Base-by-base conservation (phyloP, 2,113 vertebrate species). In the Bucco capensis region DNA sequence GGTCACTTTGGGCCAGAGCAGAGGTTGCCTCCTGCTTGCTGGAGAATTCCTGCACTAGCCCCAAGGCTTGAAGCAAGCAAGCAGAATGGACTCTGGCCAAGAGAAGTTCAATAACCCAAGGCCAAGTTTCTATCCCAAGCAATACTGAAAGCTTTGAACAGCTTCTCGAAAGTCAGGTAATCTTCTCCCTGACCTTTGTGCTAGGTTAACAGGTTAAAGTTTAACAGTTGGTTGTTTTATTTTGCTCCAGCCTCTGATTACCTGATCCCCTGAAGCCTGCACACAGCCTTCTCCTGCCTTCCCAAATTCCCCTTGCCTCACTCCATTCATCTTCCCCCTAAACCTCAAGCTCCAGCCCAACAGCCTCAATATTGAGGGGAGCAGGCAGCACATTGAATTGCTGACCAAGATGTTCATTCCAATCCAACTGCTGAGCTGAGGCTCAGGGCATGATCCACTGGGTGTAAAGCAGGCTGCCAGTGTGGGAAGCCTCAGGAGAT, bases 181-280 rank as follows among this genome's bases (percentile, higher is more conserved):
- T 49, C 23, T 42, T 44, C 38, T 2, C 31, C 60, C 28, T 9
- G 81, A 91, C 88, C 89, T 90, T 81, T 72, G 62, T 11, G 27
- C 86, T 71, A 35, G 19, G 67, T 33, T 66, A 21, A 17, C 33
- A 42, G 72, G 79, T 95, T 95, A 96, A 89, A 87, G 15, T 90
- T 95, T 94, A 96, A 92, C 92, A 1, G 12, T 56, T 60, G 15
- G 11, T 42, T 42, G 11, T 42, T 42, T 42, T 42, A 15, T 75
- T 83, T 35, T 23, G 1, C 42, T 44, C 62, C 85, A 77, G 61
- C 46, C n/a, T 14, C 49, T 9, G 44, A 37, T 21, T 69, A 17
- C 37, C 53, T 53, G 91, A 75, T 16, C 51, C 38, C 19, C 3
- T 5, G 16, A 8, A 66, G 42, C 73, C 37, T 1, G 23, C 7